Evolutionary conservation across 2,113 vertebrate species (phyloP).

Genomic region (Hyperoodon ampullatus): DNA sequence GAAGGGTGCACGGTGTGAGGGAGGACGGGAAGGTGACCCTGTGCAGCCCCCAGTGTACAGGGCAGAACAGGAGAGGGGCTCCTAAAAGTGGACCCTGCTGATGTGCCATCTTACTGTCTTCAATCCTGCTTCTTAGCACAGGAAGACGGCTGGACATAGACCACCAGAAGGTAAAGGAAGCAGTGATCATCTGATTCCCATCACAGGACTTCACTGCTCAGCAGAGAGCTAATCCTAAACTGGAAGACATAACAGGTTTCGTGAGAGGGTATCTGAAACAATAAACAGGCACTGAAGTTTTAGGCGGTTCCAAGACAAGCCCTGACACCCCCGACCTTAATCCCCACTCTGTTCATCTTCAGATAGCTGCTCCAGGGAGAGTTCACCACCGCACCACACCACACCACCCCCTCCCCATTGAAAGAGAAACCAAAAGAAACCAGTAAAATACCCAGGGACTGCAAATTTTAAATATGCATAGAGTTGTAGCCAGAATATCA

Average conservation of each 20-base stretch:
- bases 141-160: too few relatives aligned
- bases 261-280: neutral
- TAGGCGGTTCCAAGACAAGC: neutral
- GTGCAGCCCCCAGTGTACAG: neutral
- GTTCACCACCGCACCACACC: neutral
- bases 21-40: neutral
- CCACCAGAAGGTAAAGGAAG: neutral
- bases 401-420: accelerated
- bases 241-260: neutral
- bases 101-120: neutral
- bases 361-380: neutral
- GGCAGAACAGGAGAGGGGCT: neutral
- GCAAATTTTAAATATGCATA: neutral
- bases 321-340: neutral
- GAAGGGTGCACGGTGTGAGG: neutral
- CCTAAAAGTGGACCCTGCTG: accelerated
- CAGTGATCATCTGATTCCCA: too few relatives aligned
- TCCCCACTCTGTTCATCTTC: neutral
- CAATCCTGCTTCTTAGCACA: neutral
- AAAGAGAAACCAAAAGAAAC: neutral
- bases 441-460: neutral
- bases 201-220: neutral
- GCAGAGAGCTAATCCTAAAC: neutral
- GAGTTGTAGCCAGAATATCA: neutral
- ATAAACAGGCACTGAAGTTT: neutral